Evolutionary conservation across 2,888 invertebrate species (phyloP).

Genomic region (Metalampra italica): DNA sequence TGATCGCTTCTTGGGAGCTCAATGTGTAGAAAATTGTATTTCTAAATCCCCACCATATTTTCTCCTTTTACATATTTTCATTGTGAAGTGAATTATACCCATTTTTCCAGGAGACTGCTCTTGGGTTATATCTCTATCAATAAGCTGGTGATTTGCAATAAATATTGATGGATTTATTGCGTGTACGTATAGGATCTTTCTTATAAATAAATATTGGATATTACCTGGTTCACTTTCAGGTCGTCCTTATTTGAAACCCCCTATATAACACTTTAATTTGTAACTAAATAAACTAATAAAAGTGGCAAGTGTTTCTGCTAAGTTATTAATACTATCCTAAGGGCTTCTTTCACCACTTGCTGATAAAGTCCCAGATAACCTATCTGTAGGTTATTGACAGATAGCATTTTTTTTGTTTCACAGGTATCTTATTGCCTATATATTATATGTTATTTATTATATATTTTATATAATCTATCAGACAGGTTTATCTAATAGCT

Average conservation of each 20-base stretch:
- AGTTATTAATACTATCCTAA: too few species aligned
- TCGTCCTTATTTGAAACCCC: background rate
- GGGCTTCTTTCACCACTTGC: too few species aligned
- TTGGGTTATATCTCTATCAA: constrained; percentile 4
- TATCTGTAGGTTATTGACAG: too few species aligned
- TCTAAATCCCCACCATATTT: constrained; percentile 37
- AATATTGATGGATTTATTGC: constrained; percentile 6
- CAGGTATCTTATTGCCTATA: too few species aligned
- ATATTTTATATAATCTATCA: too few species aligned
- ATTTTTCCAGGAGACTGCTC: constrained; percentile 16
- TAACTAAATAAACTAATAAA: background rate
- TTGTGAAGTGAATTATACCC: constrained; percentile 12
- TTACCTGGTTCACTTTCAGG: background rate
- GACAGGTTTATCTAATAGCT: too few species aligned
- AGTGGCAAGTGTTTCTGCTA: too few species aligned
- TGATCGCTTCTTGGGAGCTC: constrained; percentile 38
- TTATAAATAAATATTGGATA: constrained; percentile 8
- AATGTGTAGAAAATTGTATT: constrained; percentile 61
- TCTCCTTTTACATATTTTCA: constrained; percentile 21
- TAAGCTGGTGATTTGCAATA: constrained; percentile 12
- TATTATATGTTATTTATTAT: too few species aligned
- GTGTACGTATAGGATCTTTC: background rate
- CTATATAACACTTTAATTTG: background rate
- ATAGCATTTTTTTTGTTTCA: too few species aligned
- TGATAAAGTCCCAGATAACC: too few species aligned